Percentiles rank a stretch among this genome's conserved stretches.
These are phyloP conservation scores for Channa striata DNA, from an alignment of 2,797 vertebrate species.

Conservation along the genomic window DNA sequence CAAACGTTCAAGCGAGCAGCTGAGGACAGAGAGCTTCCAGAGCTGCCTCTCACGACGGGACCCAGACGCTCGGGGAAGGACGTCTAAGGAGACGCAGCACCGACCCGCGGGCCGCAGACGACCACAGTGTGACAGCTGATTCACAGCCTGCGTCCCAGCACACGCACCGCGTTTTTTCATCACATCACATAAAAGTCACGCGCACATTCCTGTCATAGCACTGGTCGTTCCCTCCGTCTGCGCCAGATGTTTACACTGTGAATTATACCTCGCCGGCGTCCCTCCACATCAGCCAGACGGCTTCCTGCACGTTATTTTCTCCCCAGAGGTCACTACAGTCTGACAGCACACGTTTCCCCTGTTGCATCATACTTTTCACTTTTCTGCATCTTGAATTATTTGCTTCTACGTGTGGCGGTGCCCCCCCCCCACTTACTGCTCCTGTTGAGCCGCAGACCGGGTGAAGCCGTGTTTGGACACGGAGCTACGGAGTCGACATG, in stretches of 20 bases:
- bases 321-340: constrained; percentile 56
- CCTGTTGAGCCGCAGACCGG: constrained; percentile 53
- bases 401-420: constrained; percentile 40
- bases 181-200: constrained; percentile 59
- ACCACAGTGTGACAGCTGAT: constrained; percentile 48
- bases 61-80: not conserved
- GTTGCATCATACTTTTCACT: constrained; percentile 58
- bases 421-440: constrained; percentile 38
- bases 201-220: constrained; percentile 68
- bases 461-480: constrained; percentile 68
- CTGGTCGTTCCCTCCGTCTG: constrained; percentile 10
- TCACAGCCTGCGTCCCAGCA: constrained; percentile 43
- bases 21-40: not conserved
- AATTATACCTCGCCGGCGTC: constrained; percentile 47
- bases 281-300: constrained; percentile 44
- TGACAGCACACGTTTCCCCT: constrained; percentile 33
- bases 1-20: too few relatives aligned
- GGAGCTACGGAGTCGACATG: constrained; percentile 59
- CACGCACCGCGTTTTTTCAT: constrained; percentile 53
- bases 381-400: constrained; percentile 66
- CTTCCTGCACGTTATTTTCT: constrained; percentile 63
- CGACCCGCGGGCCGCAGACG: constrained; percentile 21
- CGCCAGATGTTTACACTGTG: constrained; percentile 57
- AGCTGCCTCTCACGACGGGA: too few relatives aligned
- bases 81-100: constrained; percentile 21